phyloP scores from a whole-genome alignment of 2,888 invertebrate species.

The Rotaria sp. region DNA sequence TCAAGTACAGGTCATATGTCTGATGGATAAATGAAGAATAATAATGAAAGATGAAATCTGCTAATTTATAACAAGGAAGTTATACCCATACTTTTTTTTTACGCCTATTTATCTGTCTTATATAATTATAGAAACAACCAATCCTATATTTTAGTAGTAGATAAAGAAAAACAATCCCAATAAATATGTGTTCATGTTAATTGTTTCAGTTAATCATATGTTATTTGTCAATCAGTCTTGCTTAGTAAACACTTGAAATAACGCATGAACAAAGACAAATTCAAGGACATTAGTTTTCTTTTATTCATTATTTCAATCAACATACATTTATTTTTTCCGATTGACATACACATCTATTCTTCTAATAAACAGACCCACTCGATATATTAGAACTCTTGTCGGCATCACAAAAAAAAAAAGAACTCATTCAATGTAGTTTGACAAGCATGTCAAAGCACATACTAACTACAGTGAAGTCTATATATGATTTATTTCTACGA shows the following conservation, averaged over 20 bases:
- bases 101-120: background rate
- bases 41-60: background rate
- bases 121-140: background rate
- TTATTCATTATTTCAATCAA: background rate
- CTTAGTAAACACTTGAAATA: background rate
- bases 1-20: background rate
- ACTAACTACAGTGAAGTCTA: background rate
- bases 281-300: background rate
- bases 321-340: background rate
- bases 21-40: background rate
- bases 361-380: background rate
- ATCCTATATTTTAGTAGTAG: background rate
- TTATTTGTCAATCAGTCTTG: background rate
- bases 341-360: background rate
- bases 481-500: background rate
- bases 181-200: background rate
- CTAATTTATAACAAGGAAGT: background rate
- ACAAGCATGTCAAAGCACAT: background rate
- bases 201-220: background rate
- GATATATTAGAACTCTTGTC: background rate
- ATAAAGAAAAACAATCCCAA: background rate
- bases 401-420: background rate
- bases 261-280: background rate
- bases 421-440: background rate
- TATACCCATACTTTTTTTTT: background rate